Percentiles rank a stretch among this genome's conserved stretches.
Evolutionary conservation across 2,113 vertebrate species (phyloP).

Genomic region (Xenotilapia caudafasciata): DNA sequence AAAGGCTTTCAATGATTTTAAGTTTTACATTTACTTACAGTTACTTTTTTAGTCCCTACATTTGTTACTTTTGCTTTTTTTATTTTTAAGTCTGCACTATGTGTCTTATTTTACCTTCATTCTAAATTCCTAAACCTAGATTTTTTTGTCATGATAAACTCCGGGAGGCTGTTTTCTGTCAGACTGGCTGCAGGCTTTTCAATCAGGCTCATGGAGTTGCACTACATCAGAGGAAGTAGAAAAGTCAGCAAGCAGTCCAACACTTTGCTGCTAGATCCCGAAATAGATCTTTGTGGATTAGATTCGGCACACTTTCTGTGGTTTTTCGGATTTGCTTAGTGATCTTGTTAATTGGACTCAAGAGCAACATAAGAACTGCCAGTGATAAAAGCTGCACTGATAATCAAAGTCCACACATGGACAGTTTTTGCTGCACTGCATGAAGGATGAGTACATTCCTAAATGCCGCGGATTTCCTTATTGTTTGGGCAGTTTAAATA

Average conservation of each 20-base stretch:
- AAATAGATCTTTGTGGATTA: not conserved
- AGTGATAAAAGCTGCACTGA: not conserved
- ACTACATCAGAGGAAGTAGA: not conserved
- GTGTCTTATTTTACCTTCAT: not conserved
- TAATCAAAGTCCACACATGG: not conserved
- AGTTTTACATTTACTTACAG: not conserved
- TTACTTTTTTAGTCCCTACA: not conserved
- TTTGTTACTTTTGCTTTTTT: not conserved
- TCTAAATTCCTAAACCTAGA: not conserved
- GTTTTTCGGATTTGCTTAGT: not conserved
- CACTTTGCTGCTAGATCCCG: not conserved
- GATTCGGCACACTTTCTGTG: not conserved
- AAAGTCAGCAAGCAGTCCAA: not conserved
- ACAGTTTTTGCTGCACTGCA: not conserved
- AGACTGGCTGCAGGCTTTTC: not conserved
- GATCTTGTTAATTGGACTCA: not conserved
- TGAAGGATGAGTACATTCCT: not conserved
- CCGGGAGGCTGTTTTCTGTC: not conserved
- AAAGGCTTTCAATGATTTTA: not conserved
- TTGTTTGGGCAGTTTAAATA: not conserved
- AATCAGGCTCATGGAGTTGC: not conserved
- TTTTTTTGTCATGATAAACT: not conserved
- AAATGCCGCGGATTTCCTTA: not conserved
- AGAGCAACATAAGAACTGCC: not conserved
- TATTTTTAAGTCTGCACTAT: not conserved